Base-by-base conservation (phyloP, 2,113 vertebrate species). In the Hepsetus odoe region DNA sequence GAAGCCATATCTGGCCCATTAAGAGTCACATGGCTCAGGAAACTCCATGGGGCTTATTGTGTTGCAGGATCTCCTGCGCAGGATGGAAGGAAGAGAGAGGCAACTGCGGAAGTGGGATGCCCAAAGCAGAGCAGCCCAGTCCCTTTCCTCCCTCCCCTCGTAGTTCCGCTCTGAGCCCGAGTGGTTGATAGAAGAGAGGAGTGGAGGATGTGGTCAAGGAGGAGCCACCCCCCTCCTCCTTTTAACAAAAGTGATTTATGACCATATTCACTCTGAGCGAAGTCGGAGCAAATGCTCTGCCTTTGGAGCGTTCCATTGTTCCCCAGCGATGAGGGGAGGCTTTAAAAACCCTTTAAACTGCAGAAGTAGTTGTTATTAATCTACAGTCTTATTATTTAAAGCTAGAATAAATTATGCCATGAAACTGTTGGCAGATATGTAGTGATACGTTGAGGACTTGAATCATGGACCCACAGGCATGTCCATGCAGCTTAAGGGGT, bases 1-100 rank as follows among this genome's bases (percentile, higher is more conserved):
- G 38, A 66, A 61, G 71, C 70, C 69, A 67, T 80, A 72, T 82
- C 77, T 68, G 66, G 75, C 74, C 77, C 81, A 78, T 83, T 77
- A 80, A 76, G 74, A 16, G 71, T 26, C 40, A 13, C 44, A 64
- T 59, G 46, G 74, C 70, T 49, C 75, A 73, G 77, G 74, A 66
- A 77, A 66, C 84, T 80, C 74, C 22, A 49, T 55, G 70, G 81
- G 80, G 74, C 59, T 72, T 77, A 80, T 80, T 76, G 69, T 67
- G 69, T 83, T 80, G 74, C 82, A 80, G 59, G 42, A 74, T 67
- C 40, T 83, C 51, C 69, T 20, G n/a, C 68, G 16, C 68, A 35
- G 44, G 38, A 68, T 80, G 74, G 68, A 68, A 76, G 68, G 32
- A 67, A 70, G 73, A 79, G 73, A 79, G 72, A 38, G 24, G 61